Evolutionary conservation across 2,113 vertebrate species (phyloP).

Genomic region (Catharus bicknelli): DNA sequence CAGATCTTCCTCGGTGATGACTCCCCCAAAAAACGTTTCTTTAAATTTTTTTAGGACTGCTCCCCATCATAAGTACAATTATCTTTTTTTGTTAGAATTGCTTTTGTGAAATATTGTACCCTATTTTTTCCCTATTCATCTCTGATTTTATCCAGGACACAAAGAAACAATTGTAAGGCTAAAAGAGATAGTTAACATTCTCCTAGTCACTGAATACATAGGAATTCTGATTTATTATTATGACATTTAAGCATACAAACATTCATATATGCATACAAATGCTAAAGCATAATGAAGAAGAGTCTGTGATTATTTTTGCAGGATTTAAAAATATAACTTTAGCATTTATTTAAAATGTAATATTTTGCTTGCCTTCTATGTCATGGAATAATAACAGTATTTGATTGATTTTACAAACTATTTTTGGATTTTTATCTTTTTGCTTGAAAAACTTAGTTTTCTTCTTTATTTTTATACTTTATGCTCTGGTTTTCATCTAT

Average conservation of each 20-base stretch:
- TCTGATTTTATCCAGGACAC: not conserved
- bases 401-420: not conserved
- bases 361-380: not conserved
- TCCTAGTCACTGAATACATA: not conserved
- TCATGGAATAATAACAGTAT: not conserved
- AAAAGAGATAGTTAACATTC: conserved; percentile 6
- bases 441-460: not conserved
- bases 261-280: not conserved
- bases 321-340: not conserved
- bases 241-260: not conserved
- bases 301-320: not conserved
- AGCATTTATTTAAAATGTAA: not conserved
- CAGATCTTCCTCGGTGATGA: too few relatives aligned
- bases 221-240: not conserved
- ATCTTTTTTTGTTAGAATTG: not conserved
- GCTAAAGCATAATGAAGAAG: not conserved
- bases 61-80: not conserved
- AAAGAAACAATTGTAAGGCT: not conserved
- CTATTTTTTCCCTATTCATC: not conserved
- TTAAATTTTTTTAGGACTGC: not conserved
- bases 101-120: not conserved
- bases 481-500: not conserved
- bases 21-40: not conserved
- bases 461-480: not conserved
- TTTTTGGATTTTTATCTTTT: not conserved